Percentiles rank a stretch among this genome's conserved stretches.
Conservation (phyloP, 2,888 invertebrate species). For the Bellardia pandia region DNA sequence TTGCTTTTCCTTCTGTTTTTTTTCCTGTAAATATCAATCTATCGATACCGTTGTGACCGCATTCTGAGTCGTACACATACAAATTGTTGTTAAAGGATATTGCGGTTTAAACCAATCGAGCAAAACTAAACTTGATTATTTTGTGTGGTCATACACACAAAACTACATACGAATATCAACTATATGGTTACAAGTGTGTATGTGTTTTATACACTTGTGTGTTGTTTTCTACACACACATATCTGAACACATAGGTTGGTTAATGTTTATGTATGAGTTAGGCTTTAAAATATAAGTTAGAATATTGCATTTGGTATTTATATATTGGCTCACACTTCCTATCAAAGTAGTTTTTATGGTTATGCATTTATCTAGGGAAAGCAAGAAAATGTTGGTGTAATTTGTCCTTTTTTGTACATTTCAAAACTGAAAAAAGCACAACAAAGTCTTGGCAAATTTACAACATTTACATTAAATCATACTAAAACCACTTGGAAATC, state of each 20-base stretch:
- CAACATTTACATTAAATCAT: too few relatives aligned
- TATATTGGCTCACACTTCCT: slow-evolving; percentile 11
- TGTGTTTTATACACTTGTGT: too few relatives aligned
- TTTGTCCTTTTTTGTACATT: not conserved
- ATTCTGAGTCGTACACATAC: slow-evolving; percentile 74
- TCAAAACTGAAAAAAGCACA: too few relatives aligned
- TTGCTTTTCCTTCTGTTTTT: not conserved
- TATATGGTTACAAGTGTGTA: too few relatives aligned
- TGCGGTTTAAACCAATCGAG: slow-evolving; percentile 83
- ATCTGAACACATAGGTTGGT: slow-evolving; percentile 2
- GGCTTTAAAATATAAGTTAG: slow-evolving; percentile 62
- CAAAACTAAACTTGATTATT: slow-evolving; percentile 83
- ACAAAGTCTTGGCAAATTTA: too few relatives aligned
- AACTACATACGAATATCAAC: not conserved
- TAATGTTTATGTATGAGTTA: slow-evolving; percentile 68
- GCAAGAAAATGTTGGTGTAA: not conserved
- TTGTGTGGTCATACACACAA: slow-evolving; percentile 77
- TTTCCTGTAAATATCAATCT: slow-evolving; percentile 65
- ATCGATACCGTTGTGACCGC: slow-evolving; percentile 71
- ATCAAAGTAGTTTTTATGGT: slow-evolving; percentile 9
- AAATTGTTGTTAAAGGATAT: slow-evolving; percentile 81
- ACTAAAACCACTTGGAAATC: too few relatives aligned
- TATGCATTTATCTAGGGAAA: not conserved
- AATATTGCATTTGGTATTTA: slow-evolving; percentile 46
- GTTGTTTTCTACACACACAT: not conserved